Base-by-base conservation (phyloP, 2,797 vertebrate genomes). In the Tokudaia tokunoshimensis region DNA sequence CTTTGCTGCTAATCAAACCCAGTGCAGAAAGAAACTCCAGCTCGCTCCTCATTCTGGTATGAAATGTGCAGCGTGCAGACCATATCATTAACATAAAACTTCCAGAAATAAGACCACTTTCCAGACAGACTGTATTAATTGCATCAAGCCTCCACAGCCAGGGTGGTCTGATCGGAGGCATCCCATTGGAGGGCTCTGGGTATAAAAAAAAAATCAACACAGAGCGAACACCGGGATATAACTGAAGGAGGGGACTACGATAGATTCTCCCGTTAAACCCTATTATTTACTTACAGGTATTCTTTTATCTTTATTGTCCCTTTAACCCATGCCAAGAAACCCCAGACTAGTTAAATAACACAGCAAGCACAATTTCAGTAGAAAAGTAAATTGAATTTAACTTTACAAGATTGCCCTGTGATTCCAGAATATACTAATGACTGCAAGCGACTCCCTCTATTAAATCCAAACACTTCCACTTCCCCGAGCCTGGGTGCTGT, bases 61-160 rank as follows among this genome's bases (percentile, higher is more conserved):
- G 97, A 98, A 98, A 98, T 96, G 97, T 97, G 98, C 98, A 29
- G 88, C 97, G 97, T 80, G 59, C 97, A 98, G 98, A 98, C 98
- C 98, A 98, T 98, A 98, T 98, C 98, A 98, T 98, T 98, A 98
- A 98, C 98, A 98, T 98, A 97, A 98, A 98, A 98, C 96, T 98
- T 98, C 98, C 97, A 98, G 93, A 98, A 99, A 98, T 98, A 98
- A 98, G 98, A 97, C 98, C 97, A 97, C 98, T 98, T 98, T 98
- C 98, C 97, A 98, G 97, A 98, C 98, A 98, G 98, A 97, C 97
- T 97, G 94, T 96, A 98, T 98, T 98, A 98, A 99, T 98, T 98
- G 98, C 96, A 98, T 97, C 97, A 97, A 97, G 98, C 85, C 94
- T 98, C 97, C 97, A 94, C 97, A 98, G 96, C 98, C 90, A 94